Conservation (phyloP, 1,140 invertebrate species). For the Zophobas atratus region DNA sequence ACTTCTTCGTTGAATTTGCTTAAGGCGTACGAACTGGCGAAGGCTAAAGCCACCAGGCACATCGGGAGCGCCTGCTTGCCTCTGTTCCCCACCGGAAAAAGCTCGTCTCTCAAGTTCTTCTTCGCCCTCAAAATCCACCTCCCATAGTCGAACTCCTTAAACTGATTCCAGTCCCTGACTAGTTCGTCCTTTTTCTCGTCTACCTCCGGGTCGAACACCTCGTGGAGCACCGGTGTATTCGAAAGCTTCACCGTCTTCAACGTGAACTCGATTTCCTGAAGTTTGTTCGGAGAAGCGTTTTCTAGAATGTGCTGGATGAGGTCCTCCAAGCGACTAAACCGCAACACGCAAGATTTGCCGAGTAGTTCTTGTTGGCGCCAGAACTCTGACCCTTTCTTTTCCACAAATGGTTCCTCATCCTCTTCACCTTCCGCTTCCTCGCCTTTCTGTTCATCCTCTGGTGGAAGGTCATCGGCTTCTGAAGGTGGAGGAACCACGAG, state of each 20-base stretch:
- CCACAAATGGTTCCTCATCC: slow-evolving; percentile 10
- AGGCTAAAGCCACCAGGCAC: slow-evolving; percentile 55
- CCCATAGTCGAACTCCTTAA: slow-evolving; percentile 50
- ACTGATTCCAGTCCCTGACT: slow-evolving; percentile 55
- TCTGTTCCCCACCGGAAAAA: slow-evolving; percentile 55
- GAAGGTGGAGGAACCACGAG: no score
- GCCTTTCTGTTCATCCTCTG: background rate
- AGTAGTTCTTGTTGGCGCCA: slow-evolving; percentile 19
- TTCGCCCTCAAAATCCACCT: slow-evolving; percentile 55
- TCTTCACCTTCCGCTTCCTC: slow-evolving; percentile 15
- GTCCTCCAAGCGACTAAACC: slow-evolving; percentile 52
- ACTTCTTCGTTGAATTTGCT: slow-evolving; percentile 66
- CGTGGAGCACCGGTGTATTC: background rate
- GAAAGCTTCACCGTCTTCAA: slow-evolving; percentile 44
- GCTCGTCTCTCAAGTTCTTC: background rate
- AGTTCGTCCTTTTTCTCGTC: slow-evolving; percentile 1
- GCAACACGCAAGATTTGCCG: slow-evolving; percentile 54
- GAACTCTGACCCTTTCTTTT: slow-evolving; percentile 16
- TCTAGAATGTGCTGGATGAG: slow-evolving; percentile 55
- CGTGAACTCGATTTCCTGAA: slow-evolving; percentile 48
- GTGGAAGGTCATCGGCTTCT: background rate
- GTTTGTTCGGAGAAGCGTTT: slow-evolving; percentile 53
- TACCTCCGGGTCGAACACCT: slow-evolving; percentile 1
- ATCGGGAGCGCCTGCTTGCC: slow-evolving; percentile 55
- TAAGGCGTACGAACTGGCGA: slow-evolving; percentile 47